Evolutionary conservation across 2,888 invertebrate species (phyloP), one percentile per base, ranked within the genome.

Genomic region (Lepidochrysops patricia): DNA sequence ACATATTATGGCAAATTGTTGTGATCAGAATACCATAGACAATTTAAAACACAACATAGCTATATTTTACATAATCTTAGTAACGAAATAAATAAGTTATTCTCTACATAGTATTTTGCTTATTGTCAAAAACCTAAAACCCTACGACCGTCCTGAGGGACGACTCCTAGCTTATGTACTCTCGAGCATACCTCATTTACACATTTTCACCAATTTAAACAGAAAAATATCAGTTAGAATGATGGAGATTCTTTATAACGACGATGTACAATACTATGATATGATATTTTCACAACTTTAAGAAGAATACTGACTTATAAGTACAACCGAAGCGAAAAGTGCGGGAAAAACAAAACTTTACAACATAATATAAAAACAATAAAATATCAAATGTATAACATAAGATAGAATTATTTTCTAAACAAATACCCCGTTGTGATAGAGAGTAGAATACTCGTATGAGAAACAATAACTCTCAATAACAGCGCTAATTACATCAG

Each of bases 81-180:
- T 29, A 82, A 76, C 84, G 79, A 87, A 88, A 88, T 88, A 88
- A 88, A 88, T 88, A 86, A 87, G 81, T 84, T 76, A 86, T 74
- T 75, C 70, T 80, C 84, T 85, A 84, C 72, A 75, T 74, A 79
- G 74, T 76, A 74, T 79, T 80, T 82, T 77, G 82, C 87, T 88
- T 88, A 87, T 86, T 87, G 87, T 88, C 88, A 77, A 88, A 84
- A 85, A 84, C 79, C 76, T 73, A 79, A 81, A 79, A 72, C 67
- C 70, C 76, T 75, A 76, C 32, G 58, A 54, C 60, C 49, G 59
- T 68, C 70, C 69, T 70, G 67, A 64, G 60, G 57, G 56, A n/a
- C 60, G 71, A 78, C 78, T 77, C 79, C 79, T 79, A 75, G 60
- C 67, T 74, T 74, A 82, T 83, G 81, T 80, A 82, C 83, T 80